These are phyloP conservation scores for Coregonus suidteri DNA, from an alignment of 2,797 vertebrate species.

Conservation along the genomic window DNA sequence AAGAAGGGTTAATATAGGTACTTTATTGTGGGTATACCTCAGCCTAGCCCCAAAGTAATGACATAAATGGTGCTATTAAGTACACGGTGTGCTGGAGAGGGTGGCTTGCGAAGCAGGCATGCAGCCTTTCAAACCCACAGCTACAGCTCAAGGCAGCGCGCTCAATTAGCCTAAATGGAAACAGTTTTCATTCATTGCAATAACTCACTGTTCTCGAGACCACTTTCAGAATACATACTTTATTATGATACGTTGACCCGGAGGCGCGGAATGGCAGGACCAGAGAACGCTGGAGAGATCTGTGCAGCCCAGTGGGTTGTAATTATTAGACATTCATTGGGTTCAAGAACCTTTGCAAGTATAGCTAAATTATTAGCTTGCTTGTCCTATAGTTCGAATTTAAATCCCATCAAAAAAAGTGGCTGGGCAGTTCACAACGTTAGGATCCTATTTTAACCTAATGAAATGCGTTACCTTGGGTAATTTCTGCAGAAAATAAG, in stretches of 20 bases:
- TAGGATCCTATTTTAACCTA: conserved; percentile 56
- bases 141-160: conserved; percentile 69
- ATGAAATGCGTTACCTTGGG: conserved; percentile 24
- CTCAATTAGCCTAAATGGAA: conserved; percentile 94
- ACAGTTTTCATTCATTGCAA: conserved; percentile 88
- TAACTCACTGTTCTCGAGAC: conserved; percentile 84
- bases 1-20: conserved; percentile 84
- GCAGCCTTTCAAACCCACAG: conserved; percentile 77
- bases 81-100: conserved; percentile 73
- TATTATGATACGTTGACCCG: conserved; percentile 85
- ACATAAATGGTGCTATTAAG: conserved; percentile 86
- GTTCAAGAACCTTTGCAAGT: conserved; percentile 85
- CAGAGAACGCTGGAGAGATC: conserved; percentile 77
- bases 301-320: conserved; percentile 84
- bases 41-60: conserved; percentile 81
- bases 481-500: not conserved
- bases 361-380: conserved; percentile 88
- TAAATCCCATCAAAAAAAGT: conserved; percentile 83
- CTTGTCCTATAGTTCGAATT: conserved; percentile 83
- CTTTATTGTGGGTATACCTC: conserved; percentile 88
- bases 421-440: conserved; percentile 63
- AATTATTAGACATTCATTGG: conserved; percentile 98
- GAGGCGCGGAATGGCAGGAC: conserved; percentile 78
- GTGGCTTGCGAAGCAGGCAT: conserved; percentile 69
- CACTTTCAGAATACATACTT: conserved; percentile 85